Base-by-base conservation (phyloP, 2,113 vertebrate species). In the Actinemys pallida region DNA sequence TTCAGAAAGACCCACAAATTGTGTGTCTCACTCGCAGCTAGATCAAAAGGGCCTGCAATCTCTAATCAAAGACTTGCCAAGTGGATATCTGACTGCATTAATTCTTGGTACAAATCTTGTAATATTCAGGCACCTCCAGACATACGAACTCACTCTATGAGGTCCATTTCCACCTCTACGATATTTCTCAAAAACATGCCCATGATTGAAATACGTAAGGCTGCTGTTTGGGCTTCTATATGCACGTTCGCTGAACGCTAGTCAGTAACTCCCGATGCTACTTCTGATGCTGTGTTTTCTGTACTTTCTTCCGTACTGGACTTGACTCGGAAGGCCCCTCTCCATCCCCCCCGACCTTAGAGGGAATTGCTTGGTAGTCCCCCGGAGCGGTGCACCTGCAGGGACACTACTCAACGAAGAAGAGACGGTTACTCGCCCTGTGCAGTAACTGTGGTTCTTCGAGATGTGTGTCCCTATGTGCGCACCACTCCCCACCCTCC, bases 341-440 rank as follows among this genome's bases (percentile, higher is more conserved):
- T 6, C 52, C 6, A 2, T 42, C 39, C 52, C 1, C 62, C 8
- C 35, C 6, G 1, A 2, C 62, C 16, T 69, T 69, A n/a, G 31
- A 35, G 16, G 17, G 62, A 35, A n/a, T 35, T 72, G 65, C 65
- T 22, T 22, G 19, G n/a, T 72, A 69, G 65, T 72, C 65, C 20
- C 65, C 8, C 10, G 20, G n/a, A 72, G 19, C 5, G n/a, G 29
- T 10, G 35, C 19, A 17, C 35, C 14, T 10, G 7, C n/a, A 39
- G n/a, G 65, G 65, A 22, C n/a, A 5, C n/a, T 22, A 39, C n/a
- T 72, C 19, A 3, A 9, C 10, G 65, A 72, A 19, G 9, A n/a
- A n/a, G 56, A 59, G 27, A 72, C 9, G 4, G 17, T 72, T 39
- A n/a, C n/a, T 72, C 7, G 10, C 19, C 9, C 65, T 39, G 35